Conservation (phyloP, 2,797 vertebrate genomes). For the Bovichtus variegatus region DNA sequence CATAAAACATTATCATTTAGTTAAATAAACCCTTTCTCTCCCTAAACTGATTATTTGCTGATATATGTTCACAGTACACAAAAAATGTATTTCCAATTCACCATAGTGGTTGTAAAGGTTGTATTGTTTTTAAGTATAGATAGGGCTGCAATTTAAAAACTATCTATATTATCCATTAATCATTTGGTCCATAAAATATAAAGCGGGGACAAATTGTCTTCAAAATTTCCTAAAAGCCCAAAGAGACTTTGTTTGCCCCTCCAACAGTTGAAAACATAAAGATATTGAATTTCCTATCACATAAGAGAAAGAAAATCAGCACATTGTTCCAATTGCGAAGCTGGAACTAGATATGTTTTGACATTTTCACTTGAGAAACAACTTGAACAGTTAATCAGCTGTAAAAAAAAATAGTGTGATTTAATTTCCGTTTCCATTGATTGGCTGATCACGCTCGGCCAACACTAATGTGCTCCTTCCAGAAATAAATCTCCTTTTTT, state of each 20-base stretch:
- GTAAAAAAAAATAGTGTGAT: neutral
- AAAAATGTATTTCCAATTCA: neutral
- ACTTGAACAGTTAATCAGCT: neutral
- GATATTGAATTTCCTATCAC: neutral
- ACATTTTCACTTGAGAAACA: neutral
- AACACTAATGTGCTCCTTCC: neutral
- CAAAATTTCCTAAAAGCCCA: neutral
- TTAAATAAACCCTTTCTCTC: neutral
- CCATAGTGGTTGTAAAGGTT: too few species aligned
- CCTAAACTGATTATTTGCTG: neutral
- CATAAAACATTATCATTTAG: neutral
- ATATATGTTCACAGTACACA: neutral
- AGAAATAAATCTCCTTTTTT: slow-evolving; percentile 11
- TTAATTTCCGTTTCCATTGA: neutral
- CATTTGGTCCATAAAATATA: neutral
- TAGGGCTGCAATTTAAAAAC: neutral
- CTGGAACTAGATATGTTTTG: neutral
- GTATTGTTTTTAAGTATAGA: too few species aligned
- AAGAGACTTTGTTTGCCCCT: neutral
- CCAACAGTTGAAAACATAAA: neutral
- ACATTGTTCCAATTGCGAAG: neutral
- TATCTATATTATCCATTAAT: neutral
- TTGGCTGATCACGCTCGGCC: neutral
- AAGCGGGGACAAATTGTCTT: too few species aligned
- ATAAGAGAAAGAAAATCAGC: too few species aligned